These are phyloP conservation scores for Trachemys scripta DNA, from an alignment of 2,113 vertebrate species.

Conservation along the genomic window DNA sequence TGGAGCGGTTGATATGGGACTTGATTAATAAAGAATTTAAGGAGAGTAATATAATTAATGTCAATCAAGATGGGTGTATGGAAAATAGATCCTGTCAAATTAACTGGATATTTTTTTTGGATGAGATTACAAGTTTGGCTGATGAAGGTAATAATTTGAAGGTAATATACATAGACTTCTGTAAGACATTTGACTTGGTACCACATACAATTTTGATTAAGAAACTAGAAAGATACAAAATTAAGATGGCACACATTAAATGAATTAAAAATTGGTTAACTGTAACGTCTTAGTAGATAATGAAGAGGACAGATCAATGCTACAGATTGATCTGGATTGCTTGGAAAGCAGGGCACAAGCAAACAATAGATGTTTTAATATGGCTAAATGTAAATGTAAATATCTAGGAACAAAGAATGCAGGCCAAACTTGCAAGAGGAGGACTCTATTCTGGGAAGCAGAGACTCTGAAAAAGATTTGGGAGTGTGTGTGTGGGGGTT, in stretches of 20 bases:
- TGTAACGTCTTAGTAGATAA: neutral
- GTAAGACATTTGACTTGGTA: neutral
- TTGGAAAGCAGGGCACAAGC: neutral
- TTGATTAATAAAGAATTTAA: neutral
- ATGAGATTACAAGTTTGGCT: neutral
- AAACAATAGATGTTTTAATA: neutral
- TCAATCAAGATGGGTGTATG: neutral
- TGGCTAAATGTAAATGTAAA: neutral
- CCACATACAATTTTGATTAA: neutral
- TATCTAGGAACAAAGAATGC: neutral
- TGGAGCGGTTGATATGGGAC: neutral
- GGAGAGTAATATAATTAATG: neutral
- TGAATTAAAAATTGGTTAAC: neutral
- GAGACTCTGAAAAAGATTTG: neutral
- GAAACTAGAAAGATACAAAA: neutral
- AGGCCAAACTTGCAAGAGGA: neutral
- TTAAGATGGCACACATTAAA: neutral
- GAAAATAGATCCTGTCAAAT: neutral
- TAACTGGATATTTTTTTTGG: neutral
- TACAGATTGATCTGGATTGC: neutral
- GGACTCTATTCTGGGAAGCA: neutral
- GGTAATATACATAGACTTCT: neutral
- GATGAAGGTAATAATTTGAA: neutral
- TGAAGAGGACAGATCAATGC: neutral
- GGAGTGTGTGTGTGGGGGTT: no score